Percentiles rank a stretch among this genome's conserved stretches.
These are phyloP conservation scores for Halcyon smyrnensis DNA, from an alignment of 2,797 vertebrate genomes.

Conservation along the genomic window DNA sequence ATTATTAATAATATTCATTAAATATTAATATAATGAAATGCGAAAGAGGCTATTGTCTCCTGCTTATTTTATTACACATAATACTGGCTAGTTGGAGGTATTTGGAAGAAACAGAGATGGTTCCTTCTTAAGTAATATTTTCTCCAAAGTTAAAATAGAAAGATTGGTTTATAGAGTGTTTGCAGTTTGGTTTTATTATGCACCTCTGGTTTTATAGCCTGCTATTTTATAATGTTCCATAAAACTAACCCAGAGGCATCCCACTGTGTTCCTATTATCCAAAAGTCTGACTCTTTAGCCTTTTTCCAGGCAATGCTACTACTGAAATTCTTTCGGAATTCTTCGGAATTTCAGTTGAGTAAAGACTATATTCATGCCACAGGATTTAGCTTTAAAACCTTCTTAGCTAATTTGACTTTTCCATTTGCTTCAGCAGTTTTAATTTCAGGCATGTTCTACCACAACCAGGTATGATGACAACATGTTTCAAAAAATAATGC, in stretches of 20 bases:
- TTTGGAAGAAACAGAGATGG: background rate
- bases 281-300: background rate
- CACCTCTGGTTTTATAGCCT: background rate
- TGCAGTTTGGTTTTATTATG: background rate
- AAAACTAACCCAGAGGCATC: background rate
- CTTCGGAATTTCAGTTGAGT: background rate
- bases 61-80: background rate
- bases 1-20: background rate
- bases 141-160: background rate
- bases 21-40: background rate
- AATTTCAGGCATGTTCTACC: background rate
- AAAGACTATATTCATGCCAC: background rate
- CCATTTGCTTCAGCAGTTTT: conserved; percentile 6
- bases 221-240: background rate
- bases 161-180: background rate
- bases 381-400: background rate
- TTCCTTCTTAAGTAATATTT: background rate
- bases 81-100: background rate
- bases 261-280: background rate
- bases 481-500: background rate
- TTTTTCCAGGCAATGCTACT: background rate
- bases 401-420: background rate
- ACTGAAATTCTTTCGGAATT: background rate
- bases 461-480: background rate
- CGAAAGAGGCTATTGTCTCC: background rate